These are phyloP conservation scores for Chaenodraco wilsoni DNA, from an alignment of 2,797 vertebrate genomes.

Conservation along the genomic window DNA sequence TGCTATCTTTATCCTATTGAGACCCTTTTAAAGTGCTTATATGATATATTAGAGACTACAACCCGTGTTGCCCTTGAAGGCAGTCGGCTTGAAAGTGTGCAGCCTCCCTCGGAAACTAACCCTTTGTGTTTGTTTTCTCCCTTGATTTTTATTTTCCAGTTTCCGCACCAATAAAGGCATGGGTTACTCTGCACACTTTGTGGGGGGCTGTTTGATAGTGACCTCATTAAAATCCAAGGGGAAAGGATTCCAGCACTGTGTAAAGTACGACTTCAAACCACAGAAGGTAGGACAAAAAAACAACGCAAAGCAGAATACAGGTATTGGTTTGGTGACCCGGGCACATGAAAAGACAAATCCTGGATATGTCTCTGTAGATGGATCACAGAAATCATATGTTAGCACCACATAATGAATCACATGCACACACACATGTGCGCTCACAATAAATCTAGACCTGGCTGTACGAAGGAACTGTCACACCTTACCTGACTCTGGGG, in stretches of 20 bases:
- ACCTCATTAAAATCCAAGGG: conserved; percentile 98
- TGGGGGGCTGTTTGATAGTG: conserved; percentile 95
- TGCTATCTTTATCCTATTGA: conserved; percentile 42
- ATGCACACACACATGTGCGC: not conserved
- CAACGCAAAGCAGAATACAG: not conserved
- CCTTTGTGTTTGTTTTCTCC: conserved; percentile 27
- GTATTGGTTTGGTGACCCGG: not conserved
- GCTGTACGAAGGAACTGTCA: conserved; percentile 33
- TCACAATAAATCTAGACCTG: conserved; percentile 35
- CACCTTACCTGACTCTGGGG: conserved; percentile 54
- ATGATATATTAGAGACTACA: conserved; percentile 27
- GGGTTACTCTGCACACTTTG: conserved; percentile 98
- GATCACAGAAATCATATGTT: conserved; percentile 23
- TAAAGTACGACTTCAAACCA: conserved; percentile 99
- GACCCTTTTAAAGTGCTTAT: conserved; percentile 38
- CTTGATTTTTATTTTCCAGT: conserved; percentile 75
- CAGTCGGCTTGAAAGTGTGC: conserved; percentile 5
- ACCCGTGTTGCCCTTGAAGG: conserved; percentile 33
- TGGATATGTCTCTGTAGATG: conserved; percentile 10
- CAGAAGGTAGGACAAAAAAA: conserved; percentile 89
- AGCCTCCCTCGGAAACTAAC: conserved; percentile 21
- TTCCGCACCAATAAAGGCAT: conserved; percentile 98
- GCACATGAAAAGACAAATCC: conserved; percentile 20
- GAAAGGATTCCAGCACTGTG: conserved; percentile 98
- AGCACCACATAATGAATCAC: conserved; percentile 22